Percentiles rank a stretch among this genome's conserved stretches.
Evolutionary conservation across 2,888 invertebrate species (phyloP).

Genomic region (Colostygia pectinataria): DNA sequence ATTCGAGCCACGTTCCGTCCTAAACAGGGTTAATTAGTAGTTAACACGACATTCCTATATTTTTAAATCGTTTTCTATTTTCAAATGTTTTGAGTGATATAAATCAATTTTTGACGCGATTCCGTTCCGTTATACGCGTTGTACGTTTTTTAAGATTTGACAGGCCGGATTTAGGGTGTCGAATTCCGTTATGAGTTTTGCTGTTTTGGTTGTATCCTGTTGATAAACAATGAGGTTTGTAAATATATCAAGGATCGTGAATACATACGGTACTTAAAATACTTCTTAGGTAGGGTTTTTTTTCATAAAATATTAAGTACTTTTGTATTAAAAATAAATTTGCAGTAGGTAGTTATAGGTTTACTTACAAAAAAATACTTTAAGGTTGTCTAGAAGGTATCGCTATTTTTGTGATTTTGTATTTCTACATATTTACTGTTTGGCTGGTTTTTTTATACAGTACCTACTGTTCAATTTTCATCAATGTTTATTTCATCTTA

Average conservation of each 20-base stretch:
- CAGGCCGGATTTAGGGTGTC: constrained; percentile 73
- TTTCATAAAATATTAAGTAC: constrained; percentile 5
- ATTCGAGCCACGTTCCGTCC: constrained; percentile 16
- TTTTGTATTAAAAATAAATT: too few species aligned
- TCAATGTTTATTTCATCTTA: too few species aligned
- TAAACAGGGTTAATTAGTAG: constrained; percentile 65
- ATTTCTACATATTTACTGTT: too few species aligned
- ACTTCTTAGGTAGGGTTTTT: too few species aligned
- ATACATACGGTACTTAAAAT: too few species aligned
- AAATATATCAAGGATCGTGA: constrained; percentile 7
- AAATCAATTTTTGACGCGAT: constrained; percentile 74
- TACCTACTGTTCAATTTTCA: too few species aligned
- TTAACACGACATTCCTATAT: constrained; percentile 50
- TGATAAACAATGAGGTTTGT: constrained; percentile 21
- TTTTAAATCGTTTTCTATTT: constrained; percentile 42
- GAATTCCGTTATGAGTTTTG: constrained; percentile 53
- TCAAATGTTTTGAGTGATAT: constrained; percentile 55
- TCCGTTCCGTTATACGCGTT: constrained; percentile 70
- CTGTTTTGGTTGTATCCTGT: constrained; percentile 57
- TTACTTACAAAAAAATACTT: too few species aligned
- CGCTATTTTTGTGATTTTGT: too few species aligned
- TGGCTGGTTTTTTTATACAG: too few species aligned
- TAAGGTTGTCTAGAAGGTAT: too few species aligned
- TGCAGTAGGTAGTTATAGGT: too few species aligned
- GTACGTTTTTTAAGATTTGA: constrained; percentile 66